Conservation (phyloP, 2,113 vertebrate species). For the Rynchops niger region DNA sequence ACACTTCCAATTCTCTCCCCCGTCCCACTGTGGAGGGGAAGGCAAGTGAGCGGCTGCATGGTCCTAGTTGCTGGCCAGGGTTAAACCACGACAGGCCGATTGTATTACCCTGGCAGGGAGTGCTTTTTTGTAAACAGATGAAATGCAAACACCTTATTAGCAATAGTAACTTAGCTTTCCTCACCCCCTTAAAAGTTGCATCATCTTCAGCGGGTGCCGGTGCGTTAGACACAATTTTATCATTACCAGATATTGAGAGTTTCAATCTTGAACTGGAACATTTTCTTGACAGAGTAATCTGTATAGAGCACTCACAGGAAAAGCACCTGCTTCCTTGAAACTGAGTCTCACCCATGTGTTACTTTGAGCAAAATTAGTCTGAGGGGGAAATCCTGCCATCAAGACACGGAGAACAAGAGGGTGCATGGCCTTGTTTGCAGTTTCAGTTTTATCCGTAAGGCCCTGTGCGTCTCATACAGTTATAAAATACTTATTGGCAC, state of each 20-base stretch:
- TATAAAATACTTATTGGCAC: not conserved
- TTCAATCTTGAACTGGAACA: not conserved
- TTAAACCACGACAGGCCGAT: not conserved
- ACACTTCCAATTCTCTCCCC: not conserved
- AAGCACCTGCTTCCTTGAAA: not conserved
- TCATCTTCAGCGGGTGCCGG: not conserved
- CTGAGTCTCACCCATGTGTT: not conserved
- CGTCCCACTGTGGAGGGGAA: too few species aligned
- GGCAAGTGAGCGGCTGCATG: not conserved
- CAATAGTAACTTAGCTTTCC: not conserved
- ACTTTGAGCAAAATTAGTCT: not conserved
- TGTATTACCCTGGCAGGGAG: not conserved
- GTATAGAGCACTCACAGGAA: not conserved
- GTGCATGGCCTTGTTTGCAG: not conserved
- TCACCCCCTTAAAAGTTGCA: not conserved
- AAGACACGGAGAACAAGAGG: not conserved
- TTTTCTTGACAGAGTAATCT: constrained; percentile 17
- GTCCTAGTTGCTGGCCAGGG: not conserved
- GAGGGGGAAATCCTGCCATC: not conserved
- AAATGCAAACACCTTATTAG: not conserved
- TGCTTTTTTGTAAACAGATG: not conserved
- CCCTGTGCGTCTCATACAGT: not conserved
- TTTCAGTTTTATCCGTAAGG: not conserved
- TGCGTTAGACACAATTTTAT: not conserved
- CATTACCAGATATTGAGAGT: not conserved